Conservation (phyloP, 2,797 vertebrate genomes). For the Eutrigla gurnardus region DNA sequence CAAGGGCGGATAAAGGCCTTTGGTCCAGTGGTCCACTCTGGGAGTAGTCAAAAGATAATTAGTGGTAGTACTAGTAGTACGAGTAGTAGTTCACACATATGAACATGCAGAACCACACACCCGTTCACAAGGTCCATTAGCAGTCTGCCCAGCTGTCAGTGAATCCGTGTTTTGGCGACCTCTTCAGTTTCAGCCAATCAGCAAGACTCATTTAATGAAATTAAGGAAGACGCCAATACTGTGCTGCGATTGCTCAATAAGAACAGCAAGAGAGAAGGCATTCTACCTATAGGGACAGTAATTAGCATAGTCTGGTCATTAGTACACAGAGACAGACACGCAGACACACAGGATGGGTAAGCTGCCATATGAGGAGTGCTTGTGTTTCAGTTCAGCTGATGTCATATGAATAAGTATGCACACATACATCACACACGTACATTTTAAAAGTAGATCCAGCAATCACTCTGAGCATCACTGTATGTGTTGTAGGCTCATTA, state of each 20-base stretch:
- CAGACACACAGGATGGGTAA: conserved; percentile 29
- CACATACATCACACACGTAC: conserved; percentile 12
- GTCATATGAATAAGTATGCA: conserved; percentile 73
- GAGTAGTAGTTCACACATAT: background rate
- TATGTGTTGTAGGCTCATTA: conserved; percentile 87
- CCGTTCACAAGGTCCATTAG: conserved; percentile 60
- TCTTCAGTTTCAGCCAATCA: conserved; percentile 74
- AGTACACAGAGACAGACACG: conserved; percentile 73
- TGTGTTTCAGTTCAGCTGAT: conserved; percentile 85
- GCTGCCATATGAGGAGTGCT: conserved; percentile 81
- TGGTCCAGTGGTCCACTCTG: background rate
- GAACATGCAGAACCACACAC: conserved; percentile 22
- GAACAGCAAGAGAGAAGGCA: conserved; percentile 75
- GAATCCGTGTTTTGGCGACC: conserved; percentile 49
- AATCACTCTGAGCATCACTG: conserved; percentile 72
- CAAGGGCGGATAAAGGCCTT: background rate
- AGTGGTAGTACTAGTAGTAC: background rate
- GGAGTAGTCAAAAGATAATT: background rate
- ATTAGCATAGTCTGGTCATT: conserved; percentile 95
- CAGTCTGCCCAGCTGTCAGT: conserved; percentile 73
- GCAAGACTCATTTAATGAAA: conserved; percentile 71
- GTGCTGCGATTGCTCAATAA: conserved; percentile 81
- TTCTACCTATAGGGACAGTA: conserved; percentile 84
- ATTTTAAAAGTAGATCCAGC: conserved; percentile 76
- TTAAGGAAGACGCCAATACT: conserved; percentile 69